Evolutionary conservation across 2,113 vertebrate genomes (phyloP).

Genomic region (Loxodonta africana): DNA sequence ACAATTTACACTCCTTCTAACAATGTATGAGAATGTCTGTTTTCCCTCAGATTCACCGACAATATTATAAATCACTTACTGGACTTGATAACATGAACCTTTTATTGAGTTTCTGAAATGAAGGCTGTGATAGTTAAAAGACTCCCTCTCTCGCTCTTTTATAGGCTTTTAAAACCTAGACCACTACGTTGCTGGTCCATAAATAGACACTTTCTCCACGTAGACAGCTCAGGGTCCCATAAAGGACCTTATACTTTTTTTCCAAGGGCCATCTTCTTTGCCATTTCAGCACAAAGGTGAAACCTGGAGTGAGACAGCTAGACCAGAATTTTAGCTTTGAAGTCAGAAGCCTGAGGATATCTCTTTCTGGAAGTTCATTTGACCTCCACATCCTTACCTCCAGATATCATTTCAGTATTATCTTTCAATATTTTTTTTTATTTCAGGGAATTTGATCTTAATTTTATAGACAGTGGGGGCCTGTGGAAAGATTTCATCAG

Average conservation of each 20-base stretch:
- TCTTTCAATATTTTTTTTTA: background rate
- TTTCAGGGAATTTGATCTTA: background rate
- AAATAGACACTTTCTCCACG: background rate
- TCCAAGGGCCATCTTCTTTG: background rate
- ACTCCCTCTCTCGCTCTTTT: background rate
- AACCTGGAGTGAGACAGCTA: background rate
- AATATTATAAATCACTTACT: background rate
- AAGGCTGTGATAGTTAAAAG: background rate
- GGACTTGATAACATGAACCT: background rate
- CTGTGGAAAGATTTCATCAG: background rate
- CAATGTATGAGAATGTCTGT: background rate
- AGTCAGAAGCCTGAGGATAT: background rate
- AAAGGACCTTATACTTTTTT: background rate
- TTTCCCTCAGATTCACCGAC: background rate
- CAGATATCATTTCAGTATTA: background rate
- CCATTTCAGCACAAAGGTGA: background rate
- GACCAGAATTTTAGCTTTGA: background rate
- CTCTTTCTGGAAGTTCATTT: background rate
- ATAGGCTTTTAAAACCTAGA: background rate
- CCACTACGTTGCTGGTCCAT: too few species aligned
- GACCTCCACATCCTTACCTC: background rate
- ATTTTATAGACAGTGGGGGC: background rate
- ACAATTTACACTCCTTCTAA: background rate
- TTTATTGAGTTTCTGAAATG: background rate
- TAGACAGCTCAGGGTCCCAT: background rate